Percentiles rank a stretch among this genome's conserved stretches.
phyloP scores from a whole-genome alignment of 2,888 invertebrate species.

The Endomychus coccineus region DNA sequence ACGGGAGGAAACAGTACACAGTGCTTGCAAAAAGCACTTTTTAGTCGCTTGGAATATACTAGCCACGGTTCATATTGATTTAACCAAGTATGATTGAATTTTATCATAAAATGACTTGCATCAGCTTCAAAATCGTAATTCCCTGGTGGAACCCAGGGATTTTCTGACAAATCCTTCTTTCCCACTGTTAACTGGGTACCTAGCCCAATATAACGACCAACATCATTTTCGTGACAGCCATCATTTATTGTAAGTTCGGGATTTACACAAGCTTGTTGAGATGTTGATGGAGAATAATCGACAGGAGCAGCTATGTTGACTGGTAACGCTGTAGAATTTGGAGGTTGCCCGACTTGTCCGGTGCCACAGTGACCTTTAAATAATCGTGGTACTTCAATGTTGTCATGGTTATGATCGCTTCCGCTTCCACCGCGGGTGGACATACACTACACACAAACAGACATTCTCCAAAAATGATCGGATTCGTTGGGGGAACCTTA shows the following conservation, averaged over 20 bases:
- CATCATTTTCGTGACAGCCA: slow-evolving; percentile 21
- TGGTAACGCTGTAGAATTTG: slow-evolving; percentile 2
- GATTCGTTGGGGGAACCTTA: no score
- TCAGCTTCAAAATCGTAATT: slow-evolving; percentile 20
- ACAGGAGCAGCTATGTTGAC: not conserved
- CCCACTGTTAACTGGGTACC: slow-evolving; percentile 5
- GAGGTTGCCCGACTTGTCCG: no score
- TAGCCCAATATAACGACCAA: slow-evolving; percentile 17
- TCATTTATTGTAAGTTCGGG: slow-evolving; percentile 5
- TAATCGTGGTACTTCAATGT: no score
- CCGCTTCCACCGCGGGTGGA: no score
- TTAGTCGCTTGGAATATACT: slow-evolving; percentile 15
- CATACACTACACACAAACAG: no score
- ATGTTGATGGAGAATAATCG: slow-evolving; percentile 1
- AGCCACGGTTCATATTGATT: slow-evolving; percentile 20
- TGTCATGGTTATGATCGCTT: no score
- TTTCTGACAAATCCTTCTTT: slow-evolving; percentile 16
- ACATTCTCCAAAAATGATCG: no score
- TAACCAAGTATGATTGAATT: slow-evolving; percentile 23
- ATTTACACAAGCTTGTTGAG: slow-evolving; percentile 4
- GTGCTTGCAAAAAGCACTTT: slow-evolving; percentile 16
- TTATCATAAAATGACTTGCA: slow-evolving; percentile 22
- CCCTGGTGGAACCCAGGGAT: slow-evolving; percentile 14
- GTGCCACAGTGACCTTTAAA: no score
- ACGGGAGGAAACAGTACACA: slow-evolving; percentile 17